phyloP scores from a whole-genome alignment of 2,888 invertebrate species.

The Leucophenga montana region DNA sequence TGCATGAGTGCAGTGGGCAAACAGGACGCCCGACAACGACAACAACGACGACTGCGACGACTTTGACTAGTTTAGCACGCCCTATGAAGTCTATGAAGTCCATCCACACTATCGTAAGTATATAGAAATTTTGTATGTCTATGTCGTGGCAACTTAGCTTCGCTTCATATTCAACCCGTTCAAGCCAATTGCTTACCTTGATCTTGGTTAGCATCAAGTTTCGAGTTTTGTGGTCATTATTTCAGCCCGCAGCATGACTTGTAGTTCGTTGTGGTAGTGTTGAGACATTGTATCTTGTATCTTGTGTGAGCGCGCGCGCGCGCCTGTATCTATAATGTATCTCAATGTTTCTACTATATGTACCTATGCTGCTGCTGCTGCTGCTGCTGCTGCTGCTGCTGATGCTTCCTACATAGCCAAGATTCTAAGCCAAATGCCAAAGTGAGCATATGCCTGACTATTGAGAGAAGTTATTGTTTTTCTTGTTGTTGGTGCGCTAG shows the following conservation, averaged over 20 bases:
- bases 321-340: slow-evolving; percentile 1
- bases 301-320: background rate
- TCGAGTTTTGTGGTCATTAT: slow-evolving; percentile 19
- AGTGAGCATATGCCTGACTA: background rate
- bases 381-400: too few relatives aligned
- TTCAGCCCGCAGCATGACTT: slow-evolving; percentile 21
- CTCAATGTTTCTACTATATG: too few relatives aligned
- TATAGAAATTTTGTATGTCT: too few relatives aligned
- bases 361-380: too few relatives aligned
- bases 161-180: too few relatives aligned
- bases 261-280: background rate
- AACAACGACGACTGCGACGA: background rate
- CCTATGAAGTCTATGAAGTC: background rate
- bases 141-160: too few relatives aligned
- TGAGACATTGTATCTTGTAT: background rate
- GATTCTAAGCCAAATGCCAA: slow-evolving; percentile 27
- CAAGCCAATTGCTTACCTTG: slow-evolving; percentile 19
- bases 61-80: background rate
- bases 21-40: slow-evolving; percentile 33
- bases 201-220: slow-evolving; percentile 22
- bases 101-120: background rate
- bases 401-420: slow-evolving; percentile 28
- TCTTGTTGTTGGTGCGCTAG: background rate
- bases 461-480: background rate
- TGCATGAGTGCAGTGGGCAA: slow-evolving; percentile 61